Percentiles rank a stretch among this genome's conserved stretches.
Conservation (phyloP, 2,797 vertebrate species). For the Rhyacichthys aspro region DNA sequence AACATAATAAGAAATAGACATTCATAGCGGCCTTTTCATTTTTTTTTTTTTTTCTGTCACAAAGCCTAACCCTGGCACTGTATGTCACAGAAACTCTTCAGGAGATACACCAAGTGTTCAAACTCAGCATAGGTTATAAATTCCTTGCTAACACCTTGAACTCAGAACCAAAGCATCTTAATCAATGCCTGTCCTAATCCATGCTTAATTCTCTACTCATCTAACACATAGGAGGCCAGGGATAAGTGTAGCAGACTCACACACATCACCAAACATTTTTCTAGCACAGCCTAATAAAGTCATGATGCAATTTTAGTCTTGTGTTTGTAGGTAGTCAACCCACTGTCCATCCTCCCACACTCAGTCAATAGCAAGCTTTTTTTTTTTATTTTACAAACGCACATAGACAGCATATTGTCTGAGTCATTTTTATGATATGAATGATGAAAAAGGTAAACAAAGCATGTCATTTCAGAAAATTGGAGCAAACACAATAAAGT, state of each 20-base stretch:
- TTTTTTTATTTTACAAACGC: constrained; percentile 23
- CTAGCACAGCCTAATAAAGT: constrained; percentile 31
- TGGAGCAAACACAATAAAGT: background rate
- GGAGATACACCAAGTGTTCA: constrained; percentile 25
- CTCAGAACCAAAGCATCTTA: constrained; percentile 46
- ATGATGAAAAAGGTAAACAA: background rate
- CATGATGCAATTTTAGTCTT: constrained; percentile 31
- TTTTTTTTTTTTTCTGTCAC: constrained; percentile 17
- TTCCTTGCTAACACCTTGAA: constrained; percentile 37
- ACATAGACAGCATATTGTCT: background rate
- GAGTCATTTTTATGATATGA: background rate
- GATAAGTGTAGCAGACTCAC: constrained; percentile 55
- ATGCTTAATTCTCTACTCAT: constrained; percentile 47
- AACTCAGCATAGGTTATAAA: constrained; percentile 39
- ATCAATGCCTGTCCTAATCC: constrained; percentile 65
- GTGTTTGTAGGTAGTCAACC: constrained; percentile 43
- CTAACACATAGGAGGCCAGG: constrained; percentile 47
- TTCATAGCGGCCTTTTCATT: constrained; percentile 1
- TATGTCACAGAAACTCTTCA: constrained; percentile 16
- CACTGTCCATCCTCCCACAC: constrained; percentile 17
- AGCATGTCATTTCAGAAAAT: background rate
- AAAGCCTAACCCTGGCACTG: background rate
- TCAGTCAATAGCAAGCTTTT: constrained; percentile 45
- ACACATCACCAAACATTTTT: constrained; percentile 32
- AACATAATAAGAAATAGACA: background rate